Conservation (phyloP, 2,113 vertebrate species). For the Ellobius talpinus region DNA sequence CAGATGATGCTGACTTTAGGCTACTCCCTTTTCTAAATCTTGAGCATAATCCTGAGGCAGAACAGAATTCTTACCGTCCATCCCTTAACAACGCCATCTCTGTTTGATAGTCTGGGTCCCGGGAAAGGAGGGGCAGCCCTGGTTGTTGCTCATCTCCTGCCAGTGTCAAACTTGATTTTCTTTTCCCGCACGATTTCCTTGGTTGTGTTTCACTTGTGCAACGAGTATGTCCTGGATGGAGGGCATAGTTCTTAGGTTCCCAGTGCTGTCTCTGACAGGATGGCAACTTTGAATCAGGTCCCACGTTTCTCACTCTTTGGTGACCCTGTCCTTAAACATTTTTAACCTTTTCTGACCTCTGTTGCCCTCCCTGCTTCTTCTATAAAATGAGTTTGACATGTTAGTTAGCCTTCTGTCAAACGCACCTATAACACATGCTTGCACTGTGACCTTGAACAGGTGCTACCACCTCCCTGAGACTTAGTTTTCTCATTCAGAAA, state of each 20-base stretch:
- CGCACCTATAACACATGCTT: neutral
- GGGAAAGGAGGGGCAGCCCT: neutral
- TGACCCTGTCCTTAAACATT: neutral
- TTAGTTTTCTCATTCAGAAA: neutral
- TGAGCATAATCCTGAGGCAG: neutral
- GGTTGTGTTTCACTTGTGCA: neutral
- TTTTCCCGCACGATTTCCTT: too few species aligned
- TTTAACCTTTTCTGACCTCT: neutral
- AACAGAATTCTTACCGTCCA: neutral
- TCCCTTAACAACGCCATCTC: neutral
- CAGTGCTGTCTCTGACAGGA: accelerated
- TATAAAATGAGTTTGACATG: neutral
- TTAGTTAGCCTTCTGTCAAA: neutral
- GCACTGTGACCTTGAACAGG: too few species aligned
- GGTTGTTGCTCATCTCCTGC: neutral
- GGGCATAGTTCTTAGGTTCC: neutral
- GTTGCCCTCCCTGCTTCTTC: neutral
- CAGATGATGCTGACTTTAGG: neutral
- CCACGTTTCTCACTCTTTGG: neutral
- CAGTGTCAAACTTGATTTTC: neutral
- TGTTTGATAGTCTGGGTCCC: neutral
- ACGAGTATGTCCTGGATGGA: accelerated
- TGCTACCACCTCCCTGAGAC: neutral
- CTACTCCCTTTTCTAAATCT: neutral
- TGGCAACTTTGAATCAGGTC: neutral